Percentiles rank a stretch among this genome's conserved stretches.
phyloP scores from a whole-genome alignment of 2,113 vertebrate species.

The Sus scrofa region T2T-Sscrofa CM000821.6:22217001-22217500 shows the following conservation, averaged over 20 bases:
- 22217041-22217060: no score
- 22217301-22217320: not conserved
- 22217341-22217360: no score
- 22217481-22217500: slow-evolving; percentile 8
- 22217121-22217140: not conserved
- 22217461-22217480: not conserved
- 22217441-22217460: not conserved
- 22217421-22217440: not conserved
- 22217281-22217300: not conserved
- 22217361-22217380: not conserved
- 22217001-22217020: no score
- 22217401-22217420: not conserved
- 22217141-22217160: not conserved
- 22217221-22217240: not conserved
- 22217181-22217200: not conserved
- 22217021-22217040: no score
- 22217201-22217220: not conserved
- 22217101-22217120: not conserved
- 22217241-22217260: not conserved
- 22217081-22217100: not conserved
- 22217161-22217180: not conserved
- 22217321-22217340: not conserved
- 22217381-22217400: not conserved
- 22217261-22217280: not conserved
- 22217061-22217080: no score